Conservation (phyloP, 2,888 invertebrate genomes). For the Folsomia candida region DNA sequence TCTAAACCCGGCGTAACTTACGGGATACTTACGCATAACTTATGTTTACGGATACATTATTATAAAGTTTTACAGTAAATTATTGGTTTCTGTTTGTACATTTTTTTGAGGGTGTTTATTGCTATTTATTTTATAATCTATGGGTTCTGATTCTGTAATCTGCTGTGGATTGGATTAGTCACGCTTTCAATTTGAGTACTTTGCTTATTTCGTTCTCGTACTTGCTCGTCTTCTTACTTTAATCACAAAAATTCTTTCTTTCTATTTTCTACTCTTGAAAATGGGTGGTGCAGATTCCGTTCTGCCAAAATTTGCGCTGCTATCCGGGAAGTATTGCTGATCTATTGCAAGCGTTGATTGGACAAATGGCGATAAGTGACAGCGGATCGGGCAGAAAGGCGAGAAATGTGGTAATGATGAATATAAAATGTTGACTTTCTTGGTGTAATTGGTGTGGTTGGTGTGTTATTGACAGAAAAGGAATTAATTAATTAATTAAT, state of each 20-base stretch:
- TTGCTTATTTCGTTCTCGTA: background rate
- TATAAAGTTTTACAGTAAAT: too few species aligned
- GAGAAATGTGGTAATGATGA: conserved; percentile 43
- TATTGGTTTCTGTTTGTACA: too few species aligned
- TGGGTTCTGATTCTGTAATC: too few species aligned
- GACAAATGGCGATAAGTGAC: conserved; percentile 35
- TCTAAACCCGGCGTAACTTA: too few species aligned
- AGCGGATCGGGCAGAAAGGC: conserved; percentile 30
- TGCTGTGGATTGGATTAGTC: background rate
- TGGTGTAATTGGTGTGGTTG: background rate
- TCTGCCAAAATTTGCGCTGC: conserved; percentile 36
- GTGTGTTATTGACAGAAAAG: background rate
- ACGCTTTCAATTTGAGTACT: background rate
- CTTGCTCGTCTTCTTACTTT: background rate
- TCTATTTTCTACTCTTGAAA: background rate
- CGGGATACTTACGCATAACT: too few species aligned
- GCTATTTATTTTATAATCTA: too few species aligned
- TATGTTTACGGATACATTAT: too few species aligned
- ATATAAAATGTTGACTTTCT: too few species aligned
- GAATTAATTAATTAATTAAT: background rate
- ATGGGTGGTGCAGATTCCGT: conserved; percentile 27
- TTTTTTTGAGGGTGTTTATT: too few species aligned
- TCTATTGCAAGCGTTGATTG: conserved; percentile 36
- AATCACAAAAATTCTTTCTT: background rate
- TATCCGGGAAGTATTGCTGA: conserved; percentile 44